A percentile compares a stretch with the other conserved stretches of the same genome.
These are phyloP conservation scores for Pteropus rufus DNA, from an alignment of 2,797 vertebrate genomes.

Conservation along the genomic window DNA sequence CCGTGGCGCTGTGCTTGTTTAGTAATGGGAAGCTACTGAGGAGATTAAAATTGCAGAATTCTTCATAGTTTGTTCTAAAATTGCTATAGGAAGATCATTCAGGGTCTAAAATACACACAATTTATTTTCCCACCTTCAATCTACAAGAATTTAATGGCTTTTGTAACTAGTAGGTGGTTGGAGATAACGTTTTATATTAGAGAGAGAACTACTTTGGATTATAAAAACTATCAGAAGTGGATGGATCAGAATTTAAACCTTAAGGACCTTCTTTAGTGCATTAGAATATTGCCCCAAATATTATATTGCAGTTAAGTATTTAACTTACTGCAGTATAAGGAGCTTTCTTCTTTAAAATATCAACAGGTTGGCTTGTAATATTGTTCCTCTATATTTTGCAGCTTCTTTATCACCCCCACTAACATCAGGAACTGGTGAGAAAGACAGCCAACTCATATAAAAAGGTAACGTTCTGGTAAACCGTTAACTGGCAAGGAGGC, in stretches of 20 bases:
- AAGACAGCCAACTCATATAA: background rate
- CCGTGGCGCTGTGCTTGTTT: slow-evolving; percentile 82
- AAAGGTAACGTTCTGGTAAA: background rate
- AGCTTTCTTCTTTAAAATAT: slow-evolving; percentile 63
- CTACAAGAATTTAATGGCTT: slow-evolving; percentile 81
- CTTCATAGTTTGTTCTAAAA: slow-evolving; percentile 80
- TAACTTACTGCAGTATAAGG: slow-evolving; percentile 21
- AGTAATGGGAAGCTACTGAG: slow-evolving; percentile 87
- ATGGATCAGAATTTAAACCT: slow-evolving; percentile 36
- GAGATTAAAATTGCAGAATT: slow-evolving; percentile 86
- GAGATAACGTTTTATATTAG: slow-evolving; percentile 69
- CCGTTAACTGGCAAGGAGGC: background rate
- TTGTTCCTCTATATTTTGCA: slow-evolving; percentile 43
- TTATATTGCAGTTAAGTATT: background rate
- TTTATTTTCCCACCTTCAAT: slow-evolving; percentile 83
- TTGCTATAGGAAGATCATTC: slow-evolving; percentile 83
- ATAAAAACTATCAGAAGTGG: slow-evolving; percentile 74
- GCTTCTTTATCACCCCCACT: background rate
- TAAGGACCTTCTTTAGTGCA: background rate
- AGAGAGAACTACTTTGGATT: slow-evolving; percentile 67
- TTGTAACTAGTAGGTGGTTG: slow-evolving; percentile 69
- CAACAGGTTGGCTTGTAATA: slow-evolving; percentile 81
- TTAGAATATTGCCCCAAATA: slow-evolving; percentile 60
- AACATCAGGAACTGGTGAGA: background rate
- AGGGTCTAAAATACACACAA: slow-evolving; percentile 82